Conservation (phyloP, 2,113 vertebrate genomes). For the Pitta sordida region DNA sequence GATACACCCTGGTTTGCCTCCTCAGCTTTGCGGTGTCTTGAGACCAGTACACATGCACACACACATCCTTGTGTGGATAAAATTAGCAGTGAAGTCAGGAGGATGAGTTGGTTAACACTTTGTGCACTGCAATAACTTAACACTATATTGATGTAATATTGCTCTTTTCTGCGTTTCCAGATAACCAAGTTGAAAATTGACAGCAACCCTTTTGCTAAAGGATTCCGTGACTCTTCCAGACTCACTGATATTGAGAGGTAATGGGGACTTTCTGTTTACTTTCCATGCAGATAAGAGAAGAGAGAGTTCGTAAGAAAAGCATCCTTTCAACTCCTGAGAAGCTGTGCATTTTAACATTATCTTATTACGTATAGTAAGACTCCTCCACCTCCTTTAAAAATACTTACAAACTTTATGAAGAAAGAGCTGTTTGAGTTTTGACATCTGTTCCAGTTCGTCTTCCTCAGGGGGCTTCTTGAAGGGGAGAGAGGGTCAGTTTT, state of each 20-base stretch:
- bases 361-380: neutral
- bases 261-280: constrained; percentile 80
- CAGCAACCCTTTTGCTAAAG: constrained; percentile 99
- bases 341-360: constrained; percentile 26
- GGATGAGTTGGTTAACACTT: neutral
- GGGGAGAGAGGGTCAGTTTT: neutral
- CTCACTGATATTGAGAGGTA: constrained; percentile 99
- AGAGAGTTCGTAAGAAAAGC: constrained; percentile 56
- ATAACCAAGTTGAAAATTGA: constrained; percentile 99
- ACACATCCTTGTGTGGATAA: neutral
- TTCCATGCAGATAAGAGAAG: constrained; percentile 65
- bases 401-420: constrained; percentile 3
- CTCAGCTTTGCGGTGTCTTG: neutral
- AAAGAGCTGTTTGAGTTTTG: neutral
- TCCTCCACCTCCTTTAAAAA: constrained; percentile 23
- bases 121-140: neutral
- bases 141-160: neutral
- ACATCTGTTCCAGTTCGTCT: neutral
- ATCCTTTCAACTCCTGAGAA: constrained; percentile 40
- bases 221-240: constrained; percentile 97
- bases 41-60: neutral
- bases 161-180: constrained; percentile 73
- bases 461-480: neutral
- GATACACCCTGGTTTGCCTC: neutral
- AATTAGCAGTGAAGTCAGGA: neutral